Evolutionary conservation across 2,797 vertebrate species (phyloP).

Genomic region (Emys orbicularis): DNA sequence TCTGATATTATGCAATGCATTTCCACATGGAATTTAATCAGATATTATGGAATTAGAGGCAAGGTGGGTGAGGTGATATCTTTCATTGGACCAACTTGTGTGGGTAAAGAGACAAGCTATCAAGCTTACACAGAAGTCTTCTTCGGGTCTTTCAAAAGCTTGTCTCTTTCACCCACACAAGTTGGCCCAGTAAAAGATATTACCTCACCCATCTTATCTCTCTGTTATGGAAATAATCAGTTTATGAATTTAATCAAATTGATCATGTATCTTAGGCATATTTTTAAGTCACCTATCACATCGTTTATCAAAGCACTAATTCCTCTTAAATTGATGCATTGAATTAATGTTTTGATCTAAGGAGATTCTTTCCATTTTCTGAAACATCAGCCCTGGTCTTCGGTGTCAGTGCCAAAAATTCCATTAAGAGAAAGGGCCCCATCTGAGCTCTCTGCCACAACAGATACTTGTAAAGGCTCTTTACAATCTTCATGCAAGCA

Average conservation of each 20-base stretch:
- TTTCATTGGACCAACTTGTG: not conserved
- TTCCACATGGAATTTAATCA: not conserved
- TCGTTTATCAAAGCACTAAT: not conserved
- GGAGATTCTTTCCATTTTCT: not conserved
- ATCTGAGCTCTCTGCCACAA: not conserved
- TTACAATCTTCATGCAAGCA: not conserved
- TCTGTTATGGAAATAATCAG: not conserved
- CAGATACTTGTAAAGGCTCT: constrained; percentile 20
- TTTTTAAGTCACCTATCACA: not conserved
- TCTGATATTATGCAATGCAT: not conserved
- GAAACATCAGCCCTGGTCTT: not conserved
- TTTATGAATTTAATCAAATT: not conserved
- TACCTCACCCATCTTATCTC: not conserved
- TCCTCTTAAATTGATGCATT: not conserved
- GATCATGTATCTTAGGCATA: not conserved
- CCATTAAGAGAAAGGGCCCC: not conserved
- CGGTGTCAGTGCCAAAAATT: not conserved
- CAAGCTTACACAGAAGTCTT: not conserved
- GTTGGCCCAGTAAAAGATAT: not conserved
- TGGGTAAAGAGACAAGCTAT: not conserved
- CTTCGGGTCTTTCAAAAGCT: not conserved
- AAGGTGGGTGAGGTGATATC: not conserved
- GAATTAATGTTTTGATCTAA: not conserved
- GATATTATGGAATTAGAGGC: not conserved
- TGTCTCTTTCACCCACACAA: not conserved